These are phyloP conservation scores for Laothoe populi DNA, from an alignment of 2,888 invertebrate genomes.

Conservation along the genomic window DNA sequence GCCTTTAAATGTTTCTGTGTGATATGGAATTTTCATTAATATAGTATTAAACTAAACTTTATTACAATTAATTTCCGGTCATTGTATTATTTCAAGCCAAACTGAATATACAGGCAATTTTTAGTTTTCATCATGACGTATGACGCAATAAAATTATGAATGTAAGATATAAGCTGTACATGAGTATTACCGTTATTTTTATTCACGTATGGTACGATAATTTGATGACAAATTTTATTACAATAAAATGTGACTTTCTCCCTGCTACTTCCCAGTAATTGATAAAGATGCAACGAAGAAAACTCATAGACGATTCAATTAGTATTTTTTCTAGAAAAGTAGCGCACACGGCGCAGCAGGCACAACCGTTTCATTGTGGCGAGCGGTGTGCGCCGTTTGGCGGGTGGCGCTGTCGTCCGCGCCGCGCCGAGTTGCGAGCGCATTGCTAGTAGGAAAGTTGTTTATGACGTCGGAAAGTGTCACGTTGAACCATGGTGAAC, in stretches of 20 bases:
- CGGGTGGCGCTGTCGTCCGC: constrained; percentile 33
- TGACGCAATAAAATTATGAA: background rate
- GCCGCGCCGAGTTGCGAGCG: constrained; percentile 46
- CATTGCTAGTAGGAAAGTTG: constrained; percentile 85
- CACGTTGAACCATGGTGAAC: constrained; percentile 84
- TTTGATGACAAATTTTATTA: background rate
- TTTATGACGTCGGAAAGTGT: constrained; percentile 83
- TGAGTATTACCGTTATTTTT: background rate
- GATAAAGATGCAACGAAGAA: constrained; percentile 49
- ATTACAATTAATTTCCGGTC: background rate
- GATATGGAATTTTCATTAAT: no score
- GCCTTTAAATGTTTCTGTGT: background rate
- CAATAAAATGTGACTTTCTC: constrained; percentile 4
- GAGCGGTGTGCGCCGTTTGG: constrained; percentile 49
- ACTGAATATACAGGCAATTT: background rate
- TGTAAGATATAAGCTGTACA: background rate
- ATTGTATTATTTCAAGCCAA: background rate
- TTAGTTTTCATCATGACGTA: background rate
- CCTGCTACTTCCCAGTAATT: constrained; percentile 25
- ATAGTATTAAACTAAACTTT: background rate
- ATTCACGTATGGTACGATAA: background rate
- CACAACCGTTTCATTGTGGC: constrained; percentile 53
- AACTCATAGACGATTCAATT: constrained; percentile 64
- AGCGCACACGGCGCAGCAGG: no score
- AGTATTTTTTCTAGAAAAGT: constrained; percentile 74